Evolutionary conservation across 1,140 invertebrate species (phyloP).

Genomic region (Brachionus angularis): DNA sequence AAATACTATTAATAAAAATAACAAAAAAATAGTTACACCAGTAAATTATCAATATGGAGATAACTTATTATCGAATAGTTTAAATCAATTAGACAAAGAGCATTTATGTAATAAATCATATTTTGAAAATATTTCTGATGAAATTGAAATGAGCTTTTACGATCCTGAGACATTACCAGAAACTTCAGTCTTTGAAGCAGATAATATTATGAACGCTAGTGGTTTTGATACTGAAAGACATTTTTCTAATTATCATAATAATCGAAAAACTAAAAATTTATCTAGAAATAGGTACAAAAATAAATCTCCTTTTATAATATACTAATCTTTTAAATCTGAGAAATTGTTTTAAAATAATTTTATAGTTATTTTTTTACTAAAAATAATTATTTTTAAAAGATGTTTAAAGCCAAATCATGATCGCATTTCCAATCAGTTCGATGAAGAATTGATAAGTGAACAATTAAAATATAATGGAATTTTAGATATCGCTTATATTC

Average conservation of each 20-base stretch:
- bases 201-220: neutral
- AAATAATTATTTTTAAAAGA: conserved; percentile 51
- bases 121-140: neutral
- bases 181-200: neutral
- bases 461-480: conserved; percentile 64
- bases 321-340: conserved; percentile 13
- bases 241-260: too few species aligned
- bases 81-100: conserved; percentile 13
- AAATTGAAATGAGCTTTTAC: neutral
- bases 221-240: too few species aligned
- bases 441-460: conserved; percentile 68
- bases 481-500: conserved; percentile 50
- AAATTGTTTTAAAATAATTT: neutral
- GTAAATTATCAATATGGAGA: conserved; percentile 22
- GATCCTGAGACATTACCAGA: neutral
- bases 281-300: too few species aligned
- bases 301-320: too few species aligned
- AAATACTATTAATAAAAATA: too few species aligned
- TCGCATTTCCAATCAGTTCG: conserved; percentile 66
- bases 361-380: too few species aligned
- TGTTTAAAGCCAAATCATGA: conserved; percentile 77
- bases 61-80: conserved; percentile 18
- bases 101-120: neutral
- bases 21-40: too few species aligned
- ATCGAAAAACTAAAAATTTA: too few species aligned